phyloP scores from a whole-genome alignment of 2,888 invertebrate species.

The Invenusta paracnida region DNA sequence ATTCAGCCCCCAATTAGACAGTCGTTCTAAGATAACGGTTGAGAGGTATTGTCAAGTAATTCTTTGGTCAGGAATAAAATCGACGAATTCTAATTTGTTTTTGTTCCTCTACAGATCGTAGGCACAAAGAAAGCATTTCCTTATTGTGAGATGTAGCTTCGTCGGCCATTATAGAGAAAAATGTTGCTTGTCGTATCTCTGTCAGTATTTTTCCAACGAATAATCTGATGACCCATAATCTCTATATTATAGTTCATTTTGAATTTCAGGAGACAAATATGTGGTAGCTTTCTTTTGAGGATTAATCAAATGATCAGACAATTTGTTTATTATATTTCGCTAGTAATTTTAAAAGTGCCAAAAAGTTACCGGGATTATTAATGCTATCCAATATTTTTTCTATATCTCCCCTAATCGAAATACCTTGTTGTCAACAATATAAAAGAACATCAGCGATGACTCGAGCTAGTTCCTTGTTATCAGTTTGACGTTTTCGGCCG shows the following conservation, averaged over 20 bases:
- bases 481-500: neutral
- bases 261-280: neutral
- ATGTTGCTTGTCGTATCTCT: neutral
- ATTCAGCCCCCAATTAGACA: neutral
- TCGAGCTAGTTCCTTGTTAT: neutral
- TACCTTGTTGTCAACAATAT: neutral
- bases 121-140: neutral
- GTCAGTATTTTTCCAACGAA: neutral
- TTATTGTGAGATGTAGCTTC: neutral
- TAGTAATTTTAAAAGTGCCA: neutral
- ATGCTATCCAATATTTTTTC: neutral
- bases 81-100: neutral
- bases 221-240: neutral
- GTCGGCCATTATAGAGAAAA: neutral
- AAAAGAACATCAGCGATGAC: neutral
- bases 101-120: neutral
- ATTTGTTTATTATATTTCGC: neutral
- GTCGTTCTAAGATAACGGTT: neutral
- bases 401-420: neutral
- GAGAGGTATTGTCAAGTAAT: neutral
- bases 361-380: neutral
- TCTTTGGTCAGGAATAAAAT: neutral
- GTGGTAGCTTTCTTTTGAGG: neutral
- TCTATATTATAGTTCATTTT: neutral
- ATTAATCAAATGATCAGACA: neutral